These are phyloP conservation scores for Vultur gryphus DNA, from an alignment of 2,797 vertebrate genomes.

Conservation along the genomic window DNA sequence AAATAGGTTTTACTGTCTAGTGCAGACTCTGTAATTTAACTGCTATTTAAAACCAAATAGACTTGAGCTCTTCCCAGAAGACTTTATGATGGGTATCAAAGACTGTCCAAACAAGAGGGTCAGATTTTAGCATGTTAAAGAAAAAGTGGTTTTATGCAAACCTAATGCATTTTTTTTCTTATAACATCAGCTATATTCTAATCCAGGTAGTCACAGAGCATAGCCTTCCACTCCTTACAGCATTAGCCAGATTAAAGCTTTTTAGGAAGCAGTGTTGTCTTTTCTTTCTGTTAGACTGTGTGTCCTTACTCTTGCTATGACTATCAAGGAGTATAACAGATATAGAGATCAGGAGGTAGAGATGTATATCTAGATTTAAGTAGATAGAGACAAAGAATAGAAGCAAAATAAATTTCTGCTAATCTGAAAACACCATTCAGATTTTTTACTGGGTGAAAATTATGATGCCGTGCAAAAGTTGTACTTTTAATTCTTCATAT, in stretches of 20 bases:
- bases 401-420: neutral
- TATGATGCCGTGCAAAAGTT: neutral
- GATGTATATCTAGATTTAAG: neutral
- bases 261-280: neutral
- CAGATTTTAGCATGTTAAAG: neutral
- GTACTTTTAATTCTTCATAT: neutral
- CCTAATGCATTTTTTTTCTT: neutral
- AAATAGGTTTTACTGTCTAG: slow-evolving; percentile 7
- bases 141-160: neutral
- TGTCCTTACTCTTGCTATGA: neutral
- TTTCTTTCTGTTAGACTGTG: neutral
- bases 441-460: neutral
- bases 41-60: slow-evolving; percentile 30
- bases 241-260: neutral
- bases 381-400: neutral
- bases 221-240: neutral
- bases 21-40: slow-evolving; percentile 10
- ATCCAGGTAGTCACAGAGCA: neutral
- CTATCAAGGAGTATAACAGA: neutral
- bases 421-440: neutral
- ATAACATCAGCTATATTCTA: neutral
- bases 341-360: neutral
- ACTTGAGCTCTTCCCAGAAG: slow-evolving; percentile 1
- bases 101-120: neutral
- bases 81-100: neutral